Conservation (phyloP, 2,888 invertebrate genomes). For the Electrophaes corylata region DNA sequence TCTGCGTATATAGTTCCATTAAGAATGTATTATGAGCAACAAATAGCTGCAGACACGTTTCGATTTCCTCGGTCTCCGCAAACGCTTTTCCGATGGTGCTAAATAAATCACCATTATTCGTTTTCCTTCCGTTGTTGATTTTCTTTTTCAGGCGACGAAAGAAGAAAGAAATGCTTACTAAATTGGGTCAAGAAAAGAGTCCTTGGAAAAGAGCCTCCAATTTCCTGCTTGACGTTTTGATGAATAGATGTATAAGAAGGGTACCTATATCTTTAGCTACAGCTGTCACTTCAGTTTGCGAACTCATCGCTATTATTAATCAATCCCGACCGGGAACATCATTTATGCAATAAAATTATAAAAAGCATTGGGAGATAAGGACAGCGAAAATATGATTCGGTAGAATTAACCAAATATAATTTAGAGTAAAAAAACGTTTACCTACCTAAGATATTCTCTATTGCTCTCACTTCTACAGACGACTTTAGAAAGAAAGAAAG, state of each 20-base stretch:
- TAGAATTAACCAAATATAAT: too few relatives aligned
- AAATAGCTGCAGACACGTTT: slow-evolving; percentile 45
- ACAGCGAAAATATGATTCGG: too few relatives aligned
- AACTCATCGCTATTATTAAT: slow-evolving; percentile 3
- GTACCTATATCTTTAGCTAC: background rate
- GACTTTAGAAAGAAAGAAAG: too few relatives aligned
- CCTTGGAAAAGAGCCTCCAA: slow-evolving; percentile 1
- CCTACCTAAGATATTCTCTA: too few relatives aligned
- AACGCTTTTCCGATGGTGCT: slow-evolving; percentile 28
- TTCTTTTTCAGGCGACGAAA: slow-evolving; percentile 7
- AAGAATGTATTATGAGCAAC: slow-evolving; percentile 46
- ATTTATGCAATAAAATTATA: background rate
- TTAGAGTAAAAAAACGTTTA: too few relatives aligned
- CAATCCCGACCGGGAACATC: background rate
- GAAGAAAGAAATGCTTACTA: slow-evolving; percentile 2
- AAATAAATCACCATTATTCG: slow-evolving; percentile 32
- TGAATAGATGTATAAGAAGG: slow-evolving; percentile 16
- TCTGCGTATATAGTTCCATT: slow-evolving; percentile 40
- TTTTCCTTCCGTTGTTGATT: slow-evolving; percentile 20
- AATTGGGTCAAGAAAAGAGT: slow-evolving; percentile 19
- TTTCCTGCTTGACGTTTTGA: slow-evolving; percentile 16
- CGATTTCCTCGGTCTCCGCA: slow-evolving; percentile 39
- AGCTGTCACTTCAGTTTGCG: slow-evolving; percentile 4
- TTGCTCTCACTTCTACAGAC: too few relatives aligned
- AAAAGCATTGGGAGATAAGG: background rate